Conservation (phyloP, 1,140 invertebrate species). For the Drosophila kepulauana region DNA sequence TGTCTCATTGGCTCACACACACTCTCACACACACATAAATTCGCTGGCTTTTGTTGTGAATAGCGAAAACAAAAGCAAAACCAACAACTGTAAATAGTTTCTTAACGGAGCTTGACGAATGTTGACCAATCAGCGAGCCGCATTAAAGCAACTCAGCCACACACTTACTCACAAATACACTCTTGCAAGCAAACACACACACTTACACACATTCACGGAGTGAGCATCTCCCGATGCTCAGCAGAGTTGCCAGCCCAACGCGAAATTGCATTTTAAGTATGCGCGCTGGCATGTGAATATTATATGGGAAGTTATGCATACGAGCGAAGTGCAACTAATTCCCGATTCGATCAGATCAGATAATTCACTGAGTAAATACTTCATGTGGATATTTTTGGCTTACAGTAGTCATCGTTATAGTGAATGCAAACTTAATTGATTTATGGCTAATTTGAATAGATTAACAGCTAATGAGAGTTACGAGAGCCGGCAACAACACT, state of each 20-base stretch:
- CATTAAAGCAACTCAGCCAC: slow-evolving; percentile 29
- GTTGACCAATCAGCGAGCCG: slow-evolving; percentile 65
- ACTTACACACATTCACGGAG: slow-evolving; percentile 21
- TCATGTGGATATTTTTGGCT: slow-evolving; percentile 37
- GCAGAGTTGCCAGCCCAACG: slow-evolving; percentile 66
- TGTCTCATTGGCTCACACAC: slow-evolving; percentile 52
- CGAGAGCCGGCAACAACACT: slow-evolving; percentile 55
- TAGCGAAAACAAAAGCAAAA: slow-evolving; percentile 58
- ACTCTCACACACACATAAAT: slow-evolving; percentile 13
- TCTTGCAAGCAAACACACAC: slow-evolving; percentile 17
- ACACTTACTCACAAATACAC: slow-evolving; percentile 21
- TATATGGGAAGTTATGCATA: slow-evolving; percentile 5
- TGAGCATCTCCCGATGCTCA: slow-evolving; percentile 32
- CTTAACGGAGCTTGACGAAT: slow-evolving; percentile 64
- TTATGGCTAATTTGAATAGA: slow-evolving; percentile 79
- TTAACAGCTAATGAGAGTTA: slow-evolving; percentile 69
- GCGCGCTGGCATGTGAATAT: neutral
- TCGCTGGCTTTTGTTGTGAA: slow-evolving; percentile 54
- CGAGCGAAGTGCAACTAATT: slow-evolving; percentile 26
- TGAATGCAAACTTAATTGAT: slow-evolving; percentile 62
- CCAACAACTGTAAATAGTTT: slow-evolving; percentile 70
- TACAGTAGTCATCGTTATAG: slow-evolving; percentile 46
- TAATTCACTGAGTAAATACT: slow-evolving; percentile 33
- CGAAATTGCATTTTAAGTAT: slow-evolving; percentile 20
- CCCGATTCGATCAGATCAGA: slow-evolving; percentile 53